These are phyloP conservation scores for Drosophila leonis DNA, from an alignment of 2,888 invertebrate species.

Conservation along the genomic window DNA sequence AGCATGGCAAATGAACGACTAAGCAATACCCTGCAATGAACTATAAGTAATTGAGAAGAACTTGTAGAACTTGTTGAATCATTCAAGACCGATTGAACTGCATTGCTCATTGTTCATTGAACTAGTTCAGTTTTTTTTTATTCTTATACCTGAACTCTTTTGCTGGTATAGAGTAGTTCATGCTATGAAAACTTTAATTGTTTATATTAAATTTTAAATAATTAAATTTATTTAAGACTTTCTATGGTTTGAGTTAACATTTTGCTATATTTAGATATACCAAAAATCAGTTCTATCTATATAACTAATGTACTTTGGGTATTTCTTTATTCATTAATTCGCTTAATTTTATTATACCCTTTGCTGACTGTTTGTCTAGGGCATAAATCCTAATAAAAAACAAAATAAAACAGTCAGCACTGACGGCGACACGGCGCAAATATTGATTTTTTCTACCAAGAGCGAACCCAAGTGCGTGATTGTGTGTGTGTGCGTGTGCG, in stretches of 20 bases:
- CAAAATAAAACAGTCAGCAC: constrained; percentile 25
- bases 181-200: too few relatives aligned
- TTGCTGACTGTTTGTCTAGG: constrained; percentile 3
- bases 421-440: constrained; percentile 69
- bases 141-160: too few relatives aligned
- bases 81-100: not conserved
- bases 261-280: not conserved
- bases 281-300: not conserved
- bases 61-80: not conserved
- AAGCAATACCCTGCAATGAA: not conserved
- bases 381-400: constrained; percentile 47
- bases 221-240: too few relatives aligned
- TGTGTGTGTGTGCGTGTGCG: constrained; percentile 23
- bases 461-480: constrained; percentile 17
- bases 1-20: not conserved
- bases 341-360: not conserved
- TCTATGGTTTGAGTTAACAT: not conserved
- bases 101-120: not conserved
- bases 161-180: too few relatives aligned
- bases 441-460: constrained; percentile 69
- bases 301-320: not conserved
- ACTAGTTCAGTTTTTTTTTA: not conserved
- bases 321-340: not conserved
- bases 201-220: too few relatives aligned
- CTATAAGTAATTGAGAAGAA: too few relatives aligned